phyloP scores from a whole-genome alignment of 2,797 vertebrate genomes.

The Xenopus petersii region DNA sequence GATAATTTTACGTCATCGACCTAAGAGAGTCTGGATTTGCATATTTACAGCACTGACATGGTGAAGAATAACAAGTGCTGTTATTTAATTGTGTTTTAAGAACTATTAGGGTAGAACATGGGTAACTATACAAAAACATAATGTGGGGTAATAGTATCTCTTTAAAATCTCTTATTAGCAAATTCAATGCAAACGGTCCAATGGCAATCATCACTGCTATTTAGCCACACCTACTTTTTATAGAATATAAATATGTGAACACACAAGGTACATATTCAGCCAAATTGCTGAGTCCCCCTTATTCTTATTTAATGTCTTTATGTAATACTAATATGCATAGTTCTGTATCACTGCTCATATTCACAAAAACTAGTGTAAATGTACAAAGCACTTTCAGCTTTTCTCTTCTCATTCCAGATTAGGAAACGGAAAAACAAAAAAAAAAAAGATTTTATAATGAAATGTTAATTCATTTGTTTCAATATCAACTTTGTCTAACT shows the following conservation, averaged over 20 bases:
- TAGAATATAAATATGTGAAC: neutral
- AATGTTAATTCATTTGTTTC: neutral
- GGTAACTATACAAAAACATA: too few species aligned
- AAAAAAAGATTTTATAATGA: neutral
- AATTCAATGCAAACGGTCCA: neutral
- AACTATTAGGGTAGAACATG: too few species aligned
- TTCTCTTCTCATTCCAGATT: neutral
- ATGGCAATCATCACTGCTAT: neutral
- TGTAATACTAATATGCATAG: slow-evolving; percentile 1
- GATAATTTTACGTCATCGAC: too few species aligned
- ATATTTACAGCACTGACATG: too few species aligned
- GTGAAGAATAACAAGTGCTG: too few species aligned
- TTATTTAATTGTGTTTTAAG: too few species aligned
- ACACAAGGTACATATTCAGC: neutral
- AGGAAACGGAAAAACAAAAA: neutral
- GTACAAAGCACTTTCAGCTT: neutral
- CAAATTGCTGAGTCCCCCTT: neutral
- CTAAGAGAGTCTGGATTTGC: too few species aligned
- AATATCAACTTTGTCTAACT: neutral
- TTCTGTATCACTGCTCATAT: slow-evolving; percentile 5
- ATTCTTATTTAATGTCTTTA: neutral
- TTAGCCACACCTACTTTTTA: neutral
- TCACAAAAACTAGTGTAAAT: neutral
- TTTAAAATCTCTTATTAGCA: neutral
- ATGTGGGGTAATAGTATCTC: too few species aligned